A percentile compares a stretch with the other conserved stretches of the same genome.
Evolutionary conservation across 2,797 vertebrate genomes (phyloP).

Genomic region (Xiphorhynchus erythropygius): DNA sequence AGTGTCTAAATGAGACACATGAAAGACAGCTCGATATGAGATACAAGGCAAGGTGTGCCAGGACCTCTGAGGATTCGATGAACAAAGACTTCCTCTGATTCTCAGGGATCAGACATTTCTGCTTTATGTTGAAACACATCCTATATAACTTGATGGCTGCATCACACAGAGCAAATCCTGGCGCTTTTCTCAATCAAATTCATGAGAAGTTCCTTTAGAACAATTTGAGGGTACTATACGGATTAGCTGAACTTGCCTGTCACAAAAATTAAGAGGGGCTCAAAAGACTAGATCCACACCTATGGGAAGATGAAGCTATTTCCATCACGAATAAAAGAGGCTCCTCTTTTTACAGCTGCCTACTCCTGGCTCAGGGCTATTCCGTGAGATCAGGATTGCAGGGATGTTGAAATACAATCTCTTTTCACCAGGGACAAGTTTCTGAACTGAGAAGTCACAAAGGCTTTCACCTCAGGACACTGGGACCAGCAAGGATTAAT

Average conservation of each 20-base stretch:
- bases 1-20: neutral
- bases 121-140: neutral
- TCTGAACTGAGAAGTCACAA: neutral
- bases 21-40: neutral
- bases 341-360: neutral
- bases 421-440: neutral
- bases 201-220: neutral
- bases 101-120: neutral
- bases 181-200: neutral
- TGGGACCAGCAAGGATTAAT: neutral
- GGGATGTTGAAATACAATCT: neutral
- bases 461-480: neutral
- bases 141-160: fast-evolving
- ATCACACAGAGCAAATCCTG: neutral
- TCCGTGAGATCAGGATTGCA: neutral
- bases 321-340: neutral
- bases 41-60: neutral
- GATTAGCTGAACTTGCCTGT: neutral
- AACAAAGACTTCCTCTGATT: neutral
- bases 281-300: fast-evolving
- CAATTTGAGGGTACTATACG: neutral
- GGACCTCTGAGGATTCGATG: neutral
- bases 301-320: neutral
- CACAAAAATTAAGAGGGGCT: neutral
- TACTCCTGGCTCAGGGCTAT: neutral